Base-by-base conservation (phyloP, 2,797 vertebrate species). In the Anolis apletophallus region DNA sequence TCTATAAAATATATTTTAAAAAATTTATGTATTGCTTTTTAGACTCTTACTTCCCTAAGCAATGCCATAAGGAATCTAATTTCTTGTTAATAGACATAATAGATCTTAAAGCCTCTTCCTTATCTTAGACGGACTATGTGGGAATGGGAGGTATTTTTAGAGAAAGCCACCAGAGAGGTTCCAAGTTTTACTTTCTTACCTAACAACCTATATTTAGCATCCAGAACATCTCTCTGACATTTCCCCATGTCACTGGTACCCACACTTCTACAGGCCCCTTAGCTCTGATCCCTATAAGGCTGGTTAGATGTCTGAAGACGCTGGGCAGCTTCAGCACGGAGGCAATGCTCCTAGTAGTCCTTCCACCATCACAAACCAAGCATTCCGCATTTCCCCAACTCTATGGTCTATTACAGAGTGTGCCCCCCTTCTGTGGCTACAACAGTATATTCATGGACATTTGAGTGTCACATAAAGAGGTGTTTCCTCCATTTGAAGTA, bases 161-260 rank as follows among this genome's bases (percentile, higher is more conserved):
- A 83, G 26, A 79, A 83, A 87, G 55, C 57, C 54, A 64, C 75
- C 40, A 52, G 61, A 74, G 74, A 83, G 55, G 57, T 36, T 46
- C 81, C 80, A 78, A 59, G 17, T 55, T 69, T 87, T 59, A 55
- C 52, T 82, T 83, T 83, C 81, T 83, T 83, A 83, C 86, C 86
- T 79, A 84, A 87, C 57, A 67, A 59, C 50, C 57, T 87, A 87
- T 79, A 87, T 84, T 80, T 87, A 87, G 86, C 68, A 52, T 23
- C 81, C 32, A 80, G 59, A n/a, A 72, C 75, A 83, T 74, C 68
- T 80, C 55, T 64, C 75, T 84, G 81, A 67, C 75, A 87, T 84
- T 84, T 84, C 46, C 68, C 67, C 29, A 52, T 78, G 67, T 69
- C 80, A 26, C 7, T 52, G 68, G 46, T 64, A 80, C 32, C 81